Conservation (phyloP, 2,888 invertebrate species). For the Drosophila subsilvestris region DNA sequence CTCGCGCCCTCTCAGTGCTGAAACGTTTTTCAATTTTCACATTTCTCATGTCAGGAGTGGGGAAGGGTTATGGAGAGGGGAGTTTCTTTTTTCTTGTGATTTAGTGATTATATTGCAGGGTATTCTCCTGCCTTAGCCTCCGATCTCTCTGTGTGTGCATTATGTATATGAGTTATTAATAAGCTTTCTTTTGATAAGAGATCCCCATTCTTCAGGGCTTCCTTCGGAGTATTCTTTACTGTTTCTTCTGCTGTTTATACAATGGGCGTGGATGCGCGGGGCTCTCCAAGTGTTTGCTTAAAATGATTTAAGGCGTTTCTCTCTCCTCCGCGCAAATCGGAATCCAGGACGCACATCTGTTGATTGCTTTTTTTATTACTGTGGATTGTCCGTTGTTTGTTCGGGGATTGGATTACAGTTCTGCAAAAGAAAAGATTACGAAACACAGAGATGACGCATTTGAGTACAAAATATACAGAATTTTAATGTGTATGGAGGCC, state of each 20-base stretch:
- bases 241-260: conserved; percentile 34
- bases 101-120: conserved; percentile 62
- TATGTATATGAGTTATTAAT: conserved; percentile 70
- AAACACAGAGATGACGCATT: neutral
- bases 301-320: conserved; percentile 69
- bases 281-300: conserved; percentile 62
- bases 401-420: neutral
- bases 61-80: conserved; percentile 9
- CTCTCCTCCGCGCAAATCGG: conserved; percentile 24
- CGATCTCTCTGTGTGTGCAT: conserved; percentile 20
- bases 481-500: no score
- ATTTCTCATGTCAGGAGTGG: conserved; percentile 62
- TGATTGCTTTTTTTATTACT: conserved; percentile 44
- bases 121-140: conserved; percentile 4
- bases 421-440: neutral
- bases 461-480: neutral
- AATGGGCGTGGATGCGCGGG: conserved; percentile 54
- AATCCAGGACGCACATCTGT: conserved; percentile 72
- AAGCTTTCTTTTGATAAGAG: conserved; percentile 72
- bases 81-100: conserved; percentile 54
- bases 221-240: neutral
- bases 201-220: conserved; percentile 17
- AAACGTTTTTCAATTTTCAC: conserved; percentile 77
- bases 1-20: conserved; percentile 29
- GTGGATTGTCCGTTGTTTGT: conserved; percentile 7